Percentiles rank a stretch among this genome's conserved stretches.
Conservation (phyloP, 2,113 vertebrate species). For the Thymallus thymallus region DNA sequence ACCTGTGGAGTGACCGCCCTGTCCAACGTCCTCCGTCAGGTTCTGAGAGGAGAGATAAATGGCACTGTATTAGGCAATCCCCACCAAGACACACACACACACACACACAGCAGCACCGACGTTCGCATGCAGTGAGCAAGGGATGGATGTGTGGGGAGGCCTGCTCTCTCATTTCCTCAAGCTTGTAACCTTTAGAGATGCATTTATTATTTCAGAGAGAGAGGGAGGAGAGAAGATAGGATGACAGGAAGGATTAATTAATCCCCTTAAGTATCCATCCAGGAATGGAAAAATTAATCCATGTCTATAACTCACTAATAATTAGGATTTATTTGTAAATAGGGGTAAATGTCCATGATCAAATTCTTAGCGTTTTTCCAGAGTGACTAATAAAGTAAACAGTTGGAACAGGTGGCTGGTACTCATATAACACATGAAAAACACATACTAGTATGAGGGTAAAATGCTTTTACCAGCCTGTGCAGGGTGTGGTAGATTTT, state of each 20-base stretch:
- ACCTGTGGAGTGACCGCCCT: conserved; percentile 95
- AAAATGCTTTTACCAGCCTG: conserved; percentile 89
- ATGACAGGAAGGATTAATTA: not conserved
- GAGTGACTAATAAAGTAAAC: no score
- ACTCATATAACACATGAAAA: not conserved
- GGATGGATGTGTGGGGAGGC: not conserved
- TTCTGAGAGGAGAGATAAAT: conserved; percentile 75
- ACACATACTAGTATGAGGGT: not conserved
- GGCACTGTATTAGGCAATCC: conserved; percentile 1
- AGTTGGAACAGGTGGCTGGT: not conserved
- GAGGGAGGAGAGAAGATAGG: not conserved
- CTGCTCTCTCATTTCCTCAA: conserved; percentile 34
- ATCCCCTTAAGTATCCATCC: not conserved
- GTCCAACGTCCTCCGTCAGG: conserved; percentile 93
- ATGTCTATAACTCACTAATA: not conserved
- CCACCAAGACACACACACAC: conserved; percentile 16
- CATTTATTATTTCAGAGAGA: conserved; percentile 5
- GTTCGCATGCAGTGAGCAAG: not conserved
- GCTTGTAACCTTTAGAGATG: conserved; percentile 32
- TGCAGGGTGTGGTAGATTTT: conserved; percentile 99
- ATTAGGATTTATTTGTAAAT: not conserved
- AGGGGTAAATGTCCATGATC: not conserved
- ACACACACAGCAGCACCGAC: not conserved
- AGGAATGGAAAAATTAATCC: not conserved
- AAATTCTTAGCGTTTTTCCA: not conserved